Evolutionary conservation across 1,140 invertebrate genomes (phyloP).

Genomic region (Zaprionus capensis): DNA sequence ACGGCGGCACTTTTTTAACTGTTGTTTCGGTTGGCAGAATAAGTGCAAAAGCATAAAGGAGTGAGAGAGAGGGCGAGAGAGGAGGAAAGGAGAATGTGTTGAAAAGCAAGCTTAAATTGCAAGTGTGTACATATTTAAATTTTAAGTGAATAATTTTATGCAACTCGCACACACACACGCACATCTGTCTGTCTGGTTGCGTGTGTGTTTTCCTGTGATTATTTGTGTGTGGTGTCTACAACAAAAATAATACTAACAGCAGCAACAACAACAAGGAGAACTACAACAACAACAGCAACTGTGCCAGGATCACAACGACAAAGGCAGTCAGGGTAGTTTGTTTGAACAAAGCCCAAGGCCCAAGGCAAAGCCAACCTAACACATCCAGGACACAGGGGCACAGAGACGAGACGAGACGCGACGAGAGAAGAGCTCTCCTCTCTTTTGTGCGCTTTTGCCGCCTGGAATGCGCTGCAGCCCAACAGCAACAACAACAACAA

Average conservation of each 20-base stretch:
- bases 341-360: constrained; percentile 62
- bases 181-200: constrained; percentile 36
- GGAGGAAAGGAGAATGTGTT: constrained; percentile 22
- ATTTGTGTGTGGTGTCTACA: constrained; percentile 50
- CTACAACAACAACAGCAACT: constrained; percentile 55
- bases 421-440: constrained; percentile 32
- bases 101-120: constrained; percentile 25
- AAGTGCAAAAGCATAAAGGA: constrained; percentile 32
- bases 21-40: constrained; percentile 53
- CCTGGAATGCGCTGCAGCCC: constrained; percentile 52
- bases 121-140: constrained; percentile 56
- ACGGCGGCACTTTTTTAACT: constrained; percentile 47
- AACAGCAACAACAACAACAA: constrained; percentile 35
- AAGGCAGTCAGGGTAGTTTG: constrained; percentile 70
- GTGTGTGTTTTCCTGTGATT: constrained; percentile 20
- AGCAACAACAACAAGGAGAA: constrained; percentile 58
- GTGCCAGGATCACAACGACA: constrained; percentile 63
- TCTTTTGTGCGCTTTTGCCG: constrained; percentile 60
- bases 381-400: constrained; percentile 32
- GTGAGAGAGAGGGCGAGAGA: constrained; percentile 7
- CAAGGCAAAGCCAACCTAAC: constrained; percentile 33
- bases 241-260: constrained; percentile 47
- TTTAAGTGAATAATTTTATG: constrained; percentile 62
- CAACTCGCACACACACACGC: constrained; percentile 44
- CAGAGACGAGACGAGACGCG: constrained; percentile 2